Base-by-base conservation (phyloP, 2,113 vertebrate species). In the Brachypteracias leptosomus region DNA sequence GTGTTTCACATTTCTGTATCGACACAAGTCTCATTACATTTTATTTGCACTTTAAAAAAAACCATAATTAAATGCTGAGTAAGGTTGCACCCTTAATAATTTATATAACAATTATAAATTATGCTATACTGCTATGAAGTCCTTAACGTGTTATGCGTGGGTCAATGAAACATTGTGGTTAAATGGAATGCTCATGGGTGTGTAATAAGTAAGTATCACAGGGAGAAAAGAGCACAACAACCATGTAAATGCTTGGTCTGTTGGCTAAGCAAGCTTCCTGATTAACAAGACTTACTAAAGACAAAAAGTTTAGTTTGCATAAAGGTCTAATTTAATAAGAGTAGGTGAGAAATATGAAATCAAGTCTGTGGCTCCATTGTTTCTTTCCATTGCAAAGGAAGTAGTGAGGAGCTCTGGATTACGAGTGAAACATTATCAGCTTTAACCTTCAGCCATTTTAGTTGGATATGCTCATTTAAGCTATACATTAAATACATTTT, bases 91-190 rank as follows among this genome's bases (percentile, higher is more conserved):
- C 47, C n/a, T 54, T 46, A 63, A 20, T 72, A 16, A 28, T 11
- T 55, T 71, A 20, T 71, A 20, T 0, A 81, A 40, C 33, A 54
- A 22, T 63, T 61, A 57, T 14, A 16, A 52, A 22, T 76, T 26
- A 33, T 33, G 29, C 20, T 46, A 4, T 51, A 51, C 2, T 16
- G 1, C 20, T 74, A 0, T 31, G 51, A 40, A 2, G 3, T 79
- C 38, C n/a, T 85, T 33, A 58, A 25, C 0, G 1, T 10, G 5
- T 73, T 61, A 46, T 21, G 4, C 29, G 20, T 28, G 18, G 35
- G 31, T 36, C 77, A 93, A 0, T 46, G 22, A 76, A 22, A 17
- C 36, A n/a, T 11, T 49, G 10, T 3, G 3, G 36, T 46, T 47
- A 47, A 52, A 66, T 24, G 26, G 16, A 35, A 46, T 46, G 15